Evolutionary conservation across 2,888 invertebrate species (phyloP), one percentile per base, ranked within the genome.

Genomic region (Molorchus minor): DNA sequence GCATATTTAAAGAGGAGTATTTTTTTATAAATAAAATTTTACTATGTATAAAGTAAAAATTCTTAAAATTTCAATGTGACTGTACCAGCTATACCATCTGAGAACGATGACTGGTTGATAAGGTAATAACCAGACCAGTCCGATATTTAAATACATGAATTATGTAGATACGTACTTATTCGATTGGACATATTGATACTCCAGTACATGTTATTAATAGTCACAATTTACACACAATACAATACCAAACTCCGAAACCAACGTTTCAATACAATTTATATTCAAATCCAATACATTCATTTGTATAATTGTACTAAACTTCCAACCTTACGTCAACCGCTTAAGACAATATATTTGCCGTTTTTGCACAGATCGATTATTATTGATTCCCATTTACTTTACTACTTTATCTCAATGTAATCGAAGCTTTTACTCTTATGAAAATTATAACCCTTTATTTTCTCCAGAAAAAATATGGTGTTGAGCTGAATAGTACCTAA

Each of bases 111-210:
- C 75, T 74, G 71, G 71, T 76, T 79, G 79, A 80, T 79, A 79
- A 79, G 80, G 79, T 79, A 79, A 78, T 79, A 79, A 79, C 75
- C 75, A 74, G 76, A 74, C 75, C 75, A 70, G 75, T 68, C 69
- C 68, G 74, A 77, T 79, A 80, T 80, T 80, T 80, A 79, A 80
- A 80, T 80, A 78, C 77, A 80, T 80, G 79, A 79, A 80, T 80
- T 80, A 80, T 80, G 79, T 80, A 80, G 79, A 80, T 79, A 73
- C 70, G 75, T 77, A 77, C 77, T 79, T 79, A 79, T 79, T 77
- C 79, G 79, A 80, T 80, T 80, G 79, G 80, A 80, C 80, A 80
- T 80, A 80, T 80, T 80, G 80, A 80, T 80, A 80, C 78, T 79
- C 78, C 78, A 75, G 74, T 76, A 74, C 70, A 67, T 73, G 79